Evolutionary conservation across 2,888 invertebrate species (phyloP).

Genomic region (Limnephilus rhombicus): DNA sequence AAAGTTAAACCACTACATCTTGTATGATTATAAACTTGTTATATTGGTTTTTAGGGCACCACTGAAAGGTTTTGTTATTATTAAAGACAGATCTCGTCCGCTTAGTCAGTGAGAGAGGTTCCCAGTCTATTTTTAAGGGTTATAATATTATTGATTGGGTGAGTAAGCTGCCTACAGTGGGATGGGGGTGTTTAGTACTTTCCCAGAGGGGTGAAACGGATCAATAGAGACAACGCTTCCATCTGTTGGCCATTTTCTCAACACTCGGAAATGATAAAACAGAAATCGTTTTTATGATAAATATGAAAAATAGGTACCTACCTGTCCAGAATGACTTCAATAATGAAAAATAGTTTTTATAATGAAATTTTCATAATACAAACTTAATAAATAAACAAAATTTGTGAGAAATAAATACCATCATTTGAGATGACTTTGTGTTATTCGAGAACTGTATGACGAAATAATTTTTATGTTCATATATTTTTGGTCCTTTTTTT

Average conservation of each 20-base stretch:
- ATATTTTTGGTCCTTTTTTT: not conserved
- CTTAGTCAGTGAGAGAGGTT: not conserved
- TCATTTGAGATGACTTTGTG: not conserved
- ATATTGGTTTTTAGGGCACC: not conserved
- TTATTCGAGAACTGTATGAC: not conserved
- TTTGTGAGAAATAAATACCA: not conserved
- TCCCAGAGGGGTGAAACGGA: constrained; percentile 68
- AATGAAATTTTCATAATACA: not conserved
- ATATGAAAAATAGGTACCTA: not conserved
- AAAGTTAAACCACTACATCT: constrained; percentile 29
- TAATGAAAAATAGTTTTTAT: not conserved
- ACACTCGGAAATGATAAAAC: not conserved
- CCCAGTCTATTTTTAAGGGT: constrained; percentile 27
- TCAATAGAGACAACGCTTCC: constrained; percentile 73
- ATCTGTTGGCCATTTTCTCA: constrained; percentile 6
- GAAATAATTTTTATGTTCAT: not conserved
- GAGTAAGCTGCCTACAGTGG: constrained; percentile 20
- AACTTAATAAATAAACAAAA: not conserved
- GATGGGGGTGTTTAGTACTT: constrained; percentile 56
- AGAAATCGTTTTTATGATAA: not conserved
- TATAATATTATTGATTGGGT: constrained; percentile 44
- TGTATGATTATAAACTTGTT: not conserved
- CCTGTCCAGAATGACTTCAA: not conserved
- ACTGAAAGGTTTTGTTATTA: not conserved
- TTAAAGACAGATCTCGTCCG: not conserved